These are phyloP conservation scores for Gymnoscopelus braueri DNA, from an alignment of 2,797 vertebrate genomes.

Conservation along the genomic window DNA sequence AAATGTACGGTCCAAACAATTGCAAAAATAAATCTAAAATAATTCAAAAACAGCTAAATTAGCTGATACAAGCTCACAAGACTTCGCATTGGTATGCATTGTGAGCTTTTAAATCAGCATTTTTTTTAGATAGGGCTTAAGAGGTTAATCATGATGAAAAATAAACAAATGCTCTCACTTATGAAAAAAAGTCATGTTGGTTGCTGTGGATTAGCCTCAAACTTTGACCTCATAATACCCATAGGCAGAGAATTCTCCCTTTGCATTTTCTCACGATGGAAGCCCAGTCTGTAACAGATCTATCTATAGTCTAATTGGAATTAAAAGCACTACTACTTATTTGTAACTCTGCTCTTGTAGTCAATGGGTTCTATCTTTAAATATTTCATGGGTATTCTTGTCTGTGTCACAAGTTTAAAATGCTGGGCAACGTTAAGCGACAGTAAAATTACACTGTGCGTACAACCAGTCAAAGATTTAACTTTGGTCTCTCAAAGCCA, in stretches of 20 bases:
- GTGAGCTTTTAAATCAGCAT: no score
- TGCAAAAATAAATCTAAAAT: no score
- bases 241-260: not conserved
- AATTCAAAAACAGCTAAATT: no score
- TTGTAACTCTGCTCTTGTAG: not conserved
- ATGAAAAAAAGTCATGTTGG: not conserved
- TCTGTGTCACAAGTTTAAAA: not conserved
- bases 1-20: no score
- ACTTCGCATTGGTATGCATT: no score
- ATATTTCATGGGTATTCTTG: not conserved
- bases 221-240: slow-evolving; percentile 10
- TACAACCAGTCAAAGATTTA: not conserved
- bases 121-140: no score
- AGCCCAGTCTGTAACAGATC: slow-evolving; percentile 13
- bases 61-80: no score
- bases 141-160: no score
- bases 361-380: slow-evolving; percentile 5
- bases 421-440: not conserved
- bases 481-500: not conserved
- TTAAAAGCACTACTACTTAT: not conserved
- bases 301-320: slow-evolving; percentile 15
- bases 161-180: no score
- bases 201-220: slow-evolving; percentile 13
- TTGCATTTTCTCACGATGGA: not conserved
- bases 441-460: not conserved